Evolutionary conservation across 2,113 vertebrate species (phyloP), one percentile per base, ranked within the genome.

Genomic region (human): DNA sequence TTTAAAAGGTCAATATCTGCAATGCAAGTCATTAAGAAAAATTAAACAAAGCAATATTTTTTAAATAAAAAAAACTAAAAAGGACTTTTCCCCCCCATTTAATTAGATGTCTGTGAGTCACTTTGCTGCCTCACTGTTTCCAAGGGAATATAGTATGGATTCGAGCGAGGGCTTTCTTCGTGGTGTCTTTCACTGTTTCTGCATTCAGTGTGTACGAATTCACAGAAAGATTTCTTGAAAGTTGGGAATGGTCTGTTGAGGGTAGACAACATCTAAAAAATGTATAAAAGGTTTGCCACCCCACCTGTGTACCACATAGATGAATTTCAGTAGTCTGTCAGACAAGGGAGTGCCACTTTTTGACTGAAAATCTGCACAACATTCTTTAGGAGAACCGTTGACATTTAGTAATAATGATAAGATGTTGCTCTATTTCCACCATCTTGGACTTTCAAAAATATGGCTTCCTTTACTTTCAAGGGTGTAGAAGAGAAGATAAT

Each of bases 11-110:
- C 92, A 95, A 38, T 38, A 57, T 91, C 96, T 82, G n/a, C 79
- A 81, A 88, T 72, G 81, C 73, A 97, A 97, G 66, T 95, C 83
- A n/a, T 97, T 97, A 83, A 96, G 95, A 98, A 98, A 97, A 97
- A 95, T 89, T 92, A 94, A 96, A 96, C 75, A 38, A 72, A 22
- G 8, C 61, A 81, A 73, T 80, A 84, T 73, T 97, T 94, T 97
- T 45, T 94, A 97, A 93, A 94, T 82, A 89, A 95, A 45, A 10
- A 81, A 78, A 81, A 45, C 76, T 83, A 80, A 86, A 90, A 97
- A 97, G 96, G 32, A 61, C 97, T 73, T 96, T 35, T 94, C 95
- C 94, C 1, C 57, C 73, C 80, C 50, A 68, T 93, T 79, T 45
- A 17, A 1, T 35, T 76, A 80, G 75, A 86, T 59, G 30, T 70